These are phyloP conservation scores for Cephonodes hylas DNA, from an alignment of 2,888 invertebrate species.

Conservation along the genomic window DNA sequence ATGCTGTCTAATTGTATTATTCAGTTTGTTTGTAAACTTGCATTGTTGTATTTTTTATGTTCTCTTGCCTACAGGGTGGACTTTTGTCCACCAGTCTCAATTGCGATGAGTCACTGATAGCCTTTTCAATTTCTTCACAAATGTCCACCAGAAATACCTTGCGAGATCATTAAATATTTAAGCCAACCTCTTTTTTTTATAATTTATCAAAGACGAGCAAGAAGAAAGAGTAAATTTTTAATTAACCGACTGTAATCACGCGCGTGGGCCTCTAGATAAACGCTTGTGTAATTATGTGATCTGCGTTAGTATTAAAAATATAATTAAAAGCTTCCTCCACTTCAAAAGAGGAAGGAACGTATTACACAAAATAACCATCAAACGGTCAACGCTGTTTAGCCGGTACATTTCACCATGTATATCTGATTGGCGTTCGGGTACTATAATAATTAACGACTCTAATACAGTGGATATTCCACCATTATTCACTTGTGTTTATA, in stretches of 20 bases:
- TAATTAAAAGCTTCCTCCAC: neutral
- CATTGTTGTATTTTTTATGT: constrained; percentile 2
- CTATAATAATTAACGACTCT: constrained; percentile 2
- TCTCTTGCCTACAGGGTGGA: neutral
- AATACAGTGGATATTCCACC: constrained; percentile 1
- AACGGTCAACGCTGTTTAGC: neutral
- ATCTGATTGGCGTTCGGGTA: neutral
- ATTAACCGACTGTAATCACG: neutral
- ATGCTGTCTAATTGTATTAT: constrained; percentile 29
- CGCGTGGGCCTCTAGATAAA: neutral
- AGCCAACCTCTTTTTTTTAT: too few species aligned
- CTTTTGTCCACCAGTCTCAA: neutral
- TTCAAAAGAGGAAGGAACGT: neutral
- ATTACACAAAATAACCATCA: neutral
- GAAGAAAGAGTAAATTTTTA: neutral
- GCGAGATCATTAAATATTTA: too few species aligned
- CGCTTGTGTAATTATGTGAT: neutral
- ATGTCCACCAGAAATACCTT: neutral
- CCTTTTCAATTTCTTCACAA: neutral
- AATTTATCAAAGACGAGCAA: too few species aligned
- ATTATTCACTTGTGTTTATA: constrained; percentile 7
- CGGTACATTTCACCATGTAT: neutral
- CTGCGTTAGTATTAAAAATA: neutral
- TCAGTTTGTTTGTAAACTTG: constrained; percentile 8
- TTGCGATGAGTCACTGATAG: neutral